Evolutionary conservation across 2,113 vertebrate genomes (phyloP).

Genomic region (Myiagra hebetior): DNA sequence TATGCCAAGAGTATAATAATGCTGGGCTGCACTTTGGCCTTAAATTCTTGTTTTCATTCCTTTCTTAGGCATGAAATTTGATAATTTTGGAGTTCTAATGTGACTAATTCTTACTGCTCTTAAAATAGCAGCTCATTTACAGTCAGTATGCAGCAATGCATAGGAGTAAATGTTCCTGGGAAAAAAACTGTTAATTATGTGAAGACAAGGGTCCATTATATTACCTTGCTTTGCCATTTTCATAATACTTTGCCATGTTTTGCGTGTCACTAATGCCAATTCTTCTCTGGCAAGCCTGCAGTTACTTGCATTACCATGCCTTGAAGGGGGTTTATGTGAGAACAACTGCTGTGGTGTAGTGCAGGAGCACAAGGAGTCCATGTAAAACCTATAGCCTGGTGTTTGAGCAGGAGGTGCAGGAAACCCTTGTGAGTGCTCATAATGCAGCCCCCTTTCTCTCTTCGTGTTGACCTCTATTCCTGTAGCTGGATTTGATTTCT

Average conservation of each 20-base stretch:
- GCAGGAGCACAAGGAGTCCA: background rate
- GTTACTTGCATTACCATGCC: background rate
- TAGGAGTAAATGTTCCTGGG: background rate
- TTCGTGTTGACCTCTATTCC: background rate
- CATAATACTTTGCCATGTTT: accelerated
- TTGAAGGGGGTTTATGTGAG: background rate
- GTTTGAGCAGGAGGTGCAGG: background rate
- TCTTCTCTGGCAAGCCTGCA: background rate
- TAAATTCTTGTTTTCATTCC: background rate
- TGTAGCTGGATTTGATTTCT: conserved; percentile 16
- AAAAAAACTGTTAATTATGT: background rate
- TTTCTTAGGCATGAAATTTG: background rate
- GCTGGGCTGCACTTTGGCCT: background rate
- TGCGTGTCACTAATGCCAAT: background rate
- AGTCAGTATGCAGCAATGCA: background rate
- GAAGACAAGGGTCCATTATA: background rate
- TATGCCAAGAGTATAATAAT: background rate
- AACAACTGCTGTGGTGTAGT: background rate
- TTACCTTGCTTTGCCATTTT: background rate
- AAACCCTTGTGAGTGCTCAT: background rate
- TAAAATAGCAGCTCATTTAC: background rate
- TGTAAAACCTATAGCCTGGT: background rate
- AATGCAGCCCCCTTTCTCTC: background rate
- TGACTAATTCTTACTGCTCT: conserved; percentile 7
- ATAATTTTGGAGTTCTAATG: background rate